phyloP scores from a whole-genome alignment of 2,797 vertebrate genomes.

The Pseudochaenichthys georgianus region DNA sequence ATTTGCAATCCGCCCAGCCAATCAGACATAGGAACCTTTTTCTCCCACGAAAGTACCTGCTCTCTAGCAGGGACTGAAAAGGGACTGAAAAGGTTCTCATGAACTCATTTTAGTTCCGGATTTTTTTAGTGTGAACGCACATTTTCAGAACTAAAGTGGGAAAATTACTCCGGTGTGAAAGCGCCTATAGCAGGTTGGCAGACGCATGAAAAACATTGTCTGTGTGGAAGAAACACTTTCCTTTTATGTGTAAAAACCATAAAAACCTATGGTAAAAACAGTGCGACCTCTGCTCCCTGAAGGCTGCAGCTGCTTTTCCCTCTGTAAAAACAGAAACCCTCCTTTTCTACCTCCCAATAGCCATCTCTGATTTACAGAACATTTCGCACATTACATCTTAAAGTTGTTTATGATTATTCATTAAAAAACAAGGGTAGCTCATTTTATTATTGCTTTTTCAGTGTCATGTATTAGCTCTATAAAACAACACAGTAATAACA shows the following conservation, averaged over 20 bases:
- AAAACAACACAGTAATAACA: conserved; percentile 22
- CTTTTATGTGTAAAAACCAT: conserved; percentile 19
- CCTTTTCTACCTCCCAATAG: not conserved
- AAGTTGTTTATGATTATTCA: conserved; percentile 11
- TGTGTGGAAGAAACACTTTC: not conserved
- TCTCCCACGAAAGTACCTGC: no score
- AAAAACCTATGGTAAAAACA: conserved; percentile 1
- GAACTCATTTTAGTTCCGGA: no score
- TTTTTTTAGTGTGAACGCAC: no score
- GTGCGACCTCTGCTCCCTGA: conserved; percentile 13
- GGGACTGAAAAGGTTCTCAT: no score
- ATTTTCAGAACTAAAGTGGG: no score
- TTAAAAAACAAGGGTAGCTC: conserved; percentile 7
- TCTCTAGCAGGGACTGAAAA: no score
- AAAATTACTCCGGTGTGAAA: no score
- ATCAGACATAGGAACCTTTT: no score
- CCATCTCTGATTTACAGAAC: not conserved
- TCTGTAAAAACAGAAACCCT: conserved; percentile 16
- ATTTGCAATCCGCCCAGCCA: no score
- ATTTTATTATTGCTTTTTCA: conserved; percentile 4
- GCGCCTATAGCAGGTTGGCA: not conserved
- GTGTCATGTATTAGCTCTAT: conserved; percentile 9
- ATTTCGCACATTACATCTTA: not conserved
- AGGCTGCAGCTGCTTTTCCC: not conserved
- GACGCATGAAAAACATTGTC: not conserved